These are phyloP conservation scores for Lates japonicus DNA, from an alignment of 2,797 vertebrate species.

Conservation along the genomic window DNA sequence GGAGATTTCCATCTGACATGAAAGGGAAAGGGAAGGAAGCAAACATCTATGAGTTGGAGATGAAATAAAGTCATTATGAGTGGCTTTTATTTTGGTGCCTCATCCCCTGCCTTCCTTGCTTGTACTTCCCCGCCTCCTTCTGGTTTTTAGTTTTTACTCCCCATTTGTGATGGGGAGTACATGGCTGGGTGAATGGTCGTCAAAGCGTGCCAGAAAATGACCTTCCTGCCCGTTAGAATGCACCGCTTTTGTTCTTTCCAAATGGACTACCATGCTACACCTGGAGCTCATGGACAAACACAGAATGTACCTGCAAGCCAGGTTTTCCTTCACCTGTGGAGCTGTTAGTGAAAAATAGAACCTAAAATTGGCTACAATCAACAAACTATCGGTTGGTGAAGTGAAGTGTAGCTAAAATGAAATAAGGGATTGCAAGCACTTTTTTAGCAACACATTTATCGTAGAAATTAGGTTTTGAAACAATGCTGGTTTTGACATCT, in stretches of 20 bases:
- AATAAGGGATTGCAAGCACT: neutral
- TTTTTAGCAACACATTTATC: neutral
- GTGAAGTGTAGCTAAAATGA: neutral
- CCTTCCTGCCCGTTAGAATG: constrained; percentile 81
- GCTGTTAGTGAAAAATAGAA: neutral
- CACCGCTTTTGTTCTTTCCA: constrained; percentile 69
- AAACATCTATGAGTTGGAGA: constrained; percentile 80
- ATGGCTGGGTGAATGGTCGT: constrained; percentile 84
- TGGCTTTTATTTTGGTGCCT: constrained; percentile 83
- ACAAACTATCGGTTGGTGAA: neutral
- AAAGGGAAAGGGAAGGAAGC: constrained; percentile 84
- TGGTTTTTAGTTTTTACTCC: constrained; percentile 80
- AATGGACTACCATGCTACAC: constrained; percentile 56
- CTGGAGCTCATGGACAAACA: constrained; percentile 55
- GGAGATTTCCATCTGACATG: constrained; percentile 80
- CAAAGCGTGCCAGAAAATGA: constrained; percentile 82
- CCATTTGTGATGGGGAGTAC: constrained; percentile 90
- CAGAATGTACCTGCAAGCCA: neutral
- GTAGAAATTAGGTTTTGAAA: constrained; percentile 42
- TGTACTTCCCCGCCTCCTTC: constrained; percentile 58
- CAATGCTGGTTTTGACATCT: constrained; percentile 51
- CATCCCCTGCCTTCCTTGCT: constrained; percentile 58
- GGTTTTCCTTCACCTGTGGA: constrained; percentile 7
- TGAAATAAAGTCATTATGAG: constrained; percentile 85
- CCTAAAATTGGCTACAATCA: neutral